These are phyloP conservation scores for Hypsibius dujardini DNA, from an alignment of 1,140 invertebrate genomes.

Conservation along the genomic window DNA sequence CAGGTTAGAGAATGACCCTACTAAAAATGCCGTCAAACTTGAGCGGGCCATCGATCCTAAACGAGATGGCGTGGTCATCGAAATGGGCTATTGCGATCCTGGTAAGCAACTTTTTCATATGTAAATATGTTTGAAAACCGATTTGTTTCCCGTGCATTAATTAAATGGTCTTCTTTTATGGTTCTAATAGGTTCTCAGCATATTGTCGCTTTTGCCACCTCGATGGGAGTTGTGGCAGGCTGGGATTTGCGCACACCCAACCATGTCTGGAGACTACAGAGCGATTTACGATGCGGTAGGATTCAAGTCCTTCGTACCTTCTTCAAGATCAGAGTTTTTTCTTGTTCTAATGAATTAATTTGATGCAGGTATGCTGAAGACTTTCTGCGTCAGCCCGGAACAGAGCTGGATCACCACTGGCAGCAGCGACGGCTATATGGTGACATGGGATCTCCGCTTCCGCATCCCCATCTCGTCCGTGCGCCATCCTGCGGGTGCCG, in stretches of 20 bases:
- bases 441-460: slow-evolving; percentile 82
- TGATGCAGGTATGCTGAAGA: slow-evolving; percentile 56
- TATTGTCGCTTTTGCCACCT: slow-evolving; percentile 64
- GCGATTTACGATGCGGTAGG: slow-evolving; percentile 53
- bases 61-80: slow-evolving; percentile 58
- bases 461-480: slow-evolving; percentile 63
- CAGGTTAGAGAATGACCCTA: slow-evolving; percentile 29
- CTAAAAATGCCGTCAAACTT: slow-evolving; percentile 23
- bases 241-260: slow-evolving; percentile 66
- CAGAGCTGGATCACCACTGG: slow-evolving; percentile 67
- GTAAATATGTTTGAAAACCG: too few species aligned
- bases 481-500: slow-evolving; percentile 48
- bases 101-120: too few species aligned
- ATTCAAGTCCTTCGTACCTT: slow-evolving; percentile 14
- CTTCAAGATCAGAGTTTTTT: slow-evolving; percentile 14
- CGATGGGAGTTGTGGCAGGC: slow-evolving; percentile 55
- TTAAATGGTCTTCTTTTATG: too few species aligned
- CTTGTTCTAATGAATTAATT: slow-evolving; percentile 18
- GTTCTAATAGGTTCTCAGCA: slow-evolving; percentile 53
- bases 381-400: slow-evolving; percentile 60
- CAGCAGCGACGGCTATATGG: slow-evolving; percentile 62
- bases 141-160: too few species aligned
- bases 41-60: slow-evolving; percentile 40
- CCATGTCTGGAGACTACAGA: slow-evolving; percentile 63
- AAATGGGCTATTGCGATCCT: slow-evolving; percentile 51